These are phyloP conservation scores for Conus canariensis DNA, from an alignment of 2,888 invertebrate genomes.

Conservation along the genomic window DNA sequence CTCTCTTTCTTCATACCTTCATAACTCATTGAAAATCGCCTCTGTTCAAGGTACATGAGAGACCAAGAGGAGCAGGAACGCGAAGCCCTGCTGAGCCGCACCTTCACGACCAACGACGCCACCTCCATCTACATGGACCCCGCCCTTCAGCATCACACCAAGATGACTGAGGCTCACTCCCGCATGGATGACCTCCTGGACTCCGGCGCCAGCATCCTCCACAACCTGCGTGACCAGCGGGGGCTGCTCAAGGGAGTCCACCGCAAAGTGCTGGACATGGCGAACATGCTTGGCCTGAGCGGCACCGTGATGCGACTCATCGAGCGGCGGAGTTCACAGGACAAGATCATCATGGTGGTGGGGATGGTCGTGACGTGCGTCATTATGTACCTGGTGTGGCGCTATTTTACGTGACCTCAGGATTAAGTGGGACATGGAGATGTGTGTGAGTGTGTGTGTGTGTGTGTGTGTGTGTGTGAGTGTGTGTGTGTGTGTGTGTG, in stretches of 20 bases:
- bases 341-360: conserved; percentile 91
- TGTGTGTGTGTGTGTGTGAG: not conserved
- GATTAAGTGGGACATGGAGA: not conserved
- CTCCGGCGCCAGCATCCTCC: conserved; percentile 87
- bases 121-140: conserved; percentile 92
- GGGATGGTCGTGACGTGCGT: conserved; percentile 91
- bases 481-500: not conserved
- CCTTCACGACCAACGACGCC: conserved; percentile 85
- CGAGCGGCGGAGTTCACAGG: conserved; percentile 91
- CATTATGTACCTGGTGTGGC: conserved; percentile 88
- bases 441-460: not conserved
- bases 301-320: conserved; percentile 97
- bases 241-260: conserved; percentile 84
- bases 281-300: conserved; percentile 94
- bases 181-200: conserved; percentile 92
- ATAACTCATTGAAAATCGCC: no score
- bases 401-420: conserved; percentile 76
- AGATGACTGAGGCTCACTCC: conserved; percentile 87
- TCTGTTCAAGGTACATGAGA: conserved; percentile 79
- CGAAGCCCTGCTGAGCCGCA: conserved; percentile 89
- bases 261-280: conserved; percentile 91
- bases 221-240: conserved; percentile 90
- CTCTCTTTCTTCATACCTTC: no score
- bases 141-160: conserved; percentile 88
- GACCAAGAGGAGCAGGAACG: conserved; percentile 89